Conservation (phyloP, 2,797 vertebrate species). For the Lophius americanus region DNA sequence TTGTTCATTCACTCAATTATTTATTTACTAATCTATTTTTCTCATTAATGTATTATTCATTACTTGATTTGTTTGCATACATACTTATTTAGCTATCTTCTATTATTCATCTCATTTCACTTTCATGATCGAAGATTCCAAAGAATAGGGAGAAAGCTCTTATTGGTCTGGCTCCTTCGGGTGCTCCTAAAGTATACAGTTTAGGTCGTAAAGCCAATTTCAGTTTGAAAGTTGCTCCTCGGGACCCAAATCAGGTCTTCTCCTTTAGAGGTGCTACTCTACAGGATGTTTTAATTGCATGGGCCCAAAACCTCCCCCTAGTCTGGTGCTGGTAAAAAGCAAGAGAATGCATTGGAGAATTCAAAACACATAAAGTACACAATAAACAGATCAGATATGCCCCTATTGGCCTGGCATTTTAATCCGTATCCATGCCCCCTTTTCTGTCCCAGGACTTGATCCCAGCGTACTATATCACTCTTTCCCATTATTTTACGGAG, state of each 20-base stretch:
- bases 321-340: background rate
- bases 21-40: background rate
- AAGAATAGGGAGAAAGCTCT: too few relatives aligned
- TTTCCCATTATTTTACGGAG: constrained; percentile 30
- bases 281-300: background rate
- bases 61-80: constrained; percentile 1
- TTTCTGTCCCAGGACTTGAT: background rate
- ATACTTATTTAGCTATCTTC: background rate
- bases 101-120: constrained; percentile 2
- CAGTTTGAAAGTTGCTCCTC: background rate
- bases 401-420: background rate
- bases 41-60: background rate
- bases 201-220: background rate
- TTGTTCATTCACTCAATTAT: background rate
- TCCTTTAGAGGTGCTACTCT: background rate
- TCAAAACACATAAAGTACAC: background rate
- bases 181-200: background rate
- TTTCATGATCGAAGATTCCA: background rate
- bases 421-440: background rate
- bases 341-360: background rate
- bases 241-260: background rate
- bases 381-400: constrained; percentile 1
- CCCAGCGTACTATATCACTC: background rate
- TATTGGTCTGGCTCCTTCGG: too few relatives aligned
- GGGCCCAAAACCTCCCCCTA: background rate